Evolutionary conservation across 2,113 vertebrate genomes (phyloP), one percentile per base, ranked within the genome.

Genomic region (Channa maculata): DNA sequence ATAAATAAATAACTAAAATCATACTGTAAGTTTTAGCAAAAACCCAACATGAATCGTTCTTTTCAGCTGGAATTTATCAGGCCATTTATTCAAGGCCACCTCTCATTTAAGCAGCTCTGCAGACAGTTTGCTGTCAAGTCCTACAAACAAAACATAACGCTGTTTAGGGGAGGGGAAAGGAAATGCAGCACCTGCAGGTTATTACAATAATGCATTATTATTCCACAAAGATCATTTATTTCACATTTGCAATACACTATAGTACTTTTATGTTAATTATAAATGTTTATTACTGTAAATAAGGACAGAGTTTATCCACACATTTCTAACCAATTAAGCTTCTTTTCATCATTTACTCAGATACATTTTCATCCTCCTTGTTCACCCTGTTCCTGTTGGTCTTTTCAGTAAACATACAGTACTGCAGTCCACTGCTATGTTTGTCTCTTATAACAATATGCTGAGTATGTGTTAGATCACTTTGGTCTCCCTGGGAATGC

Each of bases 401-500:
- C 24, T 24, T 24, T 24, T 24, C 24, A 24, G 24, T 24, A 24
- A 24, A 24, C 1, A 24, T 24, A 24, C 24, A 24, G 24, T 24
- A 24, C 24, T 24, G 24, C 24, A 24, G 24, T 24, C 24, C 24
- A 24, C 24, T 24, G 24, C 24, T 24, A 24, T 24, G 51, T 72
- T 66, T 37, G 4, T 54, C 60, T 6, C 4, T 15, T 52, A 2
- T 41, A n/a, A 71, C 61, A 71, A 75, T 43, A 9, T 48, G 44
- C 61, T 3, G 15, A 75, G 57, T 24, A 60, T 57, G 70, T 75
- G 79, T 76, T 72, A 13, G 53, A 80, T 85, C 52, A 78, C 72
- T 82, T 75, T 38, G 62, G 68, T 59, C 71, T 81, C 51, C 57
- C 52, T 51, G 62, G 66, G 85, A 73, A 72, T 58, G 61, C 48